Evolutionary conservation across 2,113 vertebrate genomes (phyloP).

Genomic region (Platysteira castanea): DNA sequence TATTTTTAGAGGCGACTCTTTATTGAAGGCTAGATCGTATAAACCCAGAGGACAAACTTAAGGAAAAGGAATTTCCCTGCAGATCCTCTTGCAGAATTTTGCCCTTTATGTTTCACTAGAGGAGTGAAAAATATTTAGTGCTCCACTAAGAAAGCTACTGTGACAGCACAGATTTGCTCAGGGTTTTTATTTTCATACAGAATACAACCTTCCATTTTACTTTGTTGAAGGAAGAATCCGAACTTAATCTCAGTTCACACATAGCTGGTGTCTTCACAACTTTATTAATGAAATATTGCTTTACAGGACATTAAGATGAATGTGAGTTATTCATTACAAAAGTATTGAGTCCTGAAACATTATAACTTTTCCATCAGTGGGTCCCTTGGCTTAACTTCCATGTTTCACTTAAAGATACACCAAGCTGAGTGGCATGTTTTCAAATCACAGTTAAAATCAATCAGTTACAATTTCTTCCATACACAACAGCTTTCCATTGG

Average conservation of each 20-base stretch:
- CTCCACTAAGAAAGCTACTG: background rate
- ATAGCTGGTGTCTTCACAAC: background rate
- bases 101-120: background rate
- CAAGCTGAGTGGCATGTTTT: background rate
- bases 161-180: background rate
- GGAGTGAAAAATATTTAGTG: background rate
- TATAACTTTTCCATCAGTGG: background rate
- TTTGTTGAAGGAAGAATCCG: background rate
- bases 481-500: background rate
- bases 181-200: background rate
- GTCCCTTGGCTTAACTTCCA: background rate
- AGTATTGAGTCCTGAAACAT: background rate
- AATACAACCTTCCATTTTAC: background rate
- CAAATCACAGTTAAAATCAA: background rate
- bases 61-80: background rate
- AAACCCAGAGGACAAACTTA: background rate
- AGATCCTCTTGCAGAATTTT: background rate
- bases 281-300: background rate
- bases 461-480: background rate
- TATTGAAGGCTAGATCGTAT: background rate
- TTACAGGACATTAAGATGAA: background rate
- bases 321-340: background rate
- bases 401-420: background rate
- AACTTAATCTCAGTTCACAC: background rate
- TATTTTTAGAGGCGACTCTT: background rate